Conservation (phyloP, 2,113 vertebrate species). For the Strix uralensis region DNA sequence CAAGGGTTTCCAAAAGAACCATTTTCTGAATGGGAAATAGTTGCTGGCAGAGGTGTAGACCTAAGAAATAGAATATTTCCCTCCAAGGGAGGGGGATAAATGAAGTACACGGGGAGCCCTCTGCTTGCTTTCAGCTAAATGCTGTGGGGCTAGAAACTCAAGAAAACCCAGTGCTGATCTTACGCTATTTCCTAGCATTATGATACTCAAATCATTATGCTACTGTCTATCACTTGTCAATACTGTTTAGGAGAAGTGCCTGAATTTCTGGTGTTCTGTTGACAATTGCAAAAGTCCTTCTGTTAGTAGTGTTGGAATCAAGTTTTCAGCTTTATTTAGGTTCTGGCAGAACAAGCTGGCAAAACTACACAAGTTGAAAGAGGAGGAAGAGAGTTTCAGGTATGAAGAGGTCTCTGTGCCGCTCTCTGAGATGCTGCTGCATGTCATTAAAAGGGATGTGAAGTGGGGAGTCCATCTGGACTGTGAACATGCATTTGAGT, state of each 20-base stretch:
- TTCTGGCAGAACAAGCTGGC: slow-evolving; percentile 41
- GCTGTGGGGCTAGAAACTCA: neutral
- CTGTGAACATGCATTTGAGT: neutral
- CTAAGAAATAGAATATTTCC: neutral
- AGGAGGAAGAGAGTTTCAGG: slow-evolving; percentile 23
- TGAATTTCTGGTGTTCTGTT: neutral
- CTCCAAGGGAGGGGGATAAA: neutral
- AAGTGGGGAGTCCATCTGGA: neutral
- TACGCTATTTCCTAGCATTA: neutral
- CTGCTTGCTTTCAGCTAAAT: neutral
- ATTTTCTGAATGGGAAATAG: neutral
- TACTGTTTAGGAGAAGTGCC: neutral
- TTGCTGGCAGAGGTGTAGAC: neutral
- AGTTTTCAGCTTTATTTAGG: slow-evolving; percentile 9
- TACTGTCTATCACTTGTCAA: slow-evolving; percentile 24
- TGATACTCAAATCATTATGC: neutral
- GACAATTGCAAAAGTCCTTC: slow-evolving; percentile 21
- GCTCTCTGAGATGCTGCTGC: neutral
- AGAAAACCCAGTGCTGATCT: neutral
- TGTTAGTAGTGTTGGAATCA: neutral
- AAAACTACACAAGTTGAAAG: neutral
- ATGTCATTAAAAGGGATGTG: neutral
- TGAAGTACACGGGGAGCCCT: neutral
- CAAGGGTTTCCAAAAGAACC: neutral
- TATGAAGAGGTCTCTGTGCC: neutral